Evolutionary conservation across 2,113 vertebrate genomes (phyloP), one percentile per base, ranked within the genome.

Genomic region (Lonchura striata): DNA sequence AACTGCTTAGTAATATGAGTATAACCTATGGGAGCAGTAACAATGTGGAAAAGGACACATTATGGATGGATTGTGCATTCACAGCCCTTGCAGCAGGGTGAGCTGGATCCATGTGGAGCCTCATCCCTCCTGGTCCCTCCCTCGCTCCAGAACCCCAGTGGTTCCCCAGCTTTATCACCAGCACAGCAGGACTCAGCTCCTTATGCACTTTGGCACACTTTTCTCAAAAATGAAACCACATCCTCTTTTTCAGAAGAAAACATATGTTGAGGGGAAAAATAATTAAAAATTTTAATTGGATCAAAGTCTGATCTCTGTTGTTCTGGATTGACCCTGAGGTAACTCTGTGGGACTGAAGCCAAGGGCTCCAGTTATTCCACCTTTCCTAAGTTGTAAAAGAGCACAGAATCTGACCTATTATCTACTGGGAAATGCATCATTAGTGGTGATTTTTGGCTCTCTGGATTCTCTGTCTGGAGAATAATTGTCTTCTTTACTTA

Each of bases 401-500:
- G 23, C 46, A n/a, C 12, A 75, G 61, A 68, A 75, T 53, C 35
- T 64, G 35, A n/a, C 22, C n/a, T 70, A 16, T 47, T 78, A 28
- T 37, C 71, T 63, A 6, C 39, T 52, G 76, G 46, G 47, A 91
- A 86, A 95, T 68, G 49, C 13, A 68, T 56, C 35, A 35, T 74
- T 91, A 94, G 86, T 90, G 49, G 23, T 82, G 95, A 91, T 95
- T 96, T 97, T 97, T 77, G 75, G 74, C 94, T 86, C 90, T 63
- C 39, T 78, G 33, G 15, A 60, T n/a, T 86, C 10, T 96, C 16
- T 91, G 83, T 92, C 76, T 83, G 71, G 86, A 61, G 46, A 81
- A 96, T 96, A 97, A 97, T 94, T 96, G 66, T 10, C 33, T 97
- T 59, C 93, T 96, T 96, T 95, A 68, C 94, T 86, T 44, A 94